Evolutionary conservation across 92 coral and sea anemone species (phyloP).

Genomic region (Nematostella vectensis): DNA sequence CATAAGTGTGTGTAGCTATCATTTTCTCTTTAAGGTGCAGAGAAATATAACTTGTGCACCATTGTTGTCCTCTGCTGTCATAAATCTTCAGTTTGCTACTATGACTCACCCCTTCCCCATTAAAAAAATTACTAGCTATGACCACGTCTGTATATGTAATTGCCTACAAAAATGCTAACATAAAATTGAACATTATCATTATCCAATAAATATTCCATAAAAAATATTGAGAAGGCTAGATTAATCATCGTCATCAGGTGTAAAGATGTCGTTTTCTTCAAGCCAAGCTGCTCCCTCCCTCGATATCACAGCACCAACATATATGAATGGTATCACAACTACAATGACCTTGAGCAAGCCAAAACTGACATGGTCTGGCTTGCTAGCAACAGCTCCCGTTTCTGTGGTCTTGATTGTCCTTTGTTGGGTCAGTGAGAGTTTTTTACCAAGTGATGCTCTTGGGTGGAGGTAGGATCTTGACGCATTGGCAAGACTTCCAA

Average conservation of each 20-base stretch:
- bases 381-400: slow-evolving; percentile 39
- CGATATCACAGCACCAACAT: slow-evolving; percentile 62
- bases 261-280: slow-evolving; percentile 77
- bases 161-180: background rate
- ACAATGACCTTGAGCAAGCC: slow-evolving; percentile 47
- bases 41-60: no score
- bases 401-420: slow-evolving; percentile 26
- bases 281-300: slow-evolving; percentile 89
- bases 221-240: background rate
- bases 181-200: background rate
- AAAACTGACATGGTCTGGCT: slow-evolving; percentile 44
- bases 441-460: background rate
- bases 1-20: no score
- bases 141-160: no score
- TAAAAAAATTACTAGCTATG: no score
- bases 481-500: no score
- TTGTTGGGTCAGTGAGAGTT: background rate
- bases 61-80: no score
- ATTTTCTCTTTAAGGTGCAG: no score
- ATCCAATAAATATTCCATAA: background rate
- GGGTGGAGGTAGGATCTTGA: no score
- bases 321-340: slow-evolving; percentile 47
- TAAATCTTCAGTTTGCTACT: no score
- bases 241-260: slow-evolving; percentile 83
- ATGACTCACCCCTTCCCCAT: no score